Evolutionary conservation across 2,113 vertebrate genomes (phyloP), one percentile per base, ranked within the genome.

Genomic region (Zosterops japonicus): DNA sequence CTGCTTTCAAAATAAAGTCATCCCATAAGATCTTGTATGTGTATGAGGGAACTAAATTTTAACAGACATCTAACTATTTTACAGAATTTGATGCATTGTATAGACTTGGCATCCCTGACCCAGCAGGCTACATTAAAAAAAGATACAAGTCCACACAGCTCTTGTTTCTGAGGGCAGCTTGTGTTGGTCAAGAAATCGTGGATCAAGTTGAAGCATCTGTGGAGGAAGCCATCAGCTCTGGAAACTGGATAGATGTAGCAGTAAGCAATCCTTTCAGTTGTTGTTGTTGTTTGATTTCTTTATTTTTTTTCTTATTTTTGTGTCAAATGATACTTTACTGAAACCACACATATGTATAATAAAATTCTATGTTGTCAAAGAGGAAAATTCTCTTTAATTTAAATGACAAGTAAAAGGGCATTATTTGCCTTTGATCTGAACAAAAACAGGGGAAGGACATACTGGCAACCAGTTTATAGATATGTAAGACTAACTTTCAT

Each of bases 151-250:
- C 98, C 41, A 77, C 91, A 55, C 98, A 98, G 5, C 98, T 99
- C 68, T 96, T 99, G 69, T 99, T 99, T 97, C 97, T 99, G 72
- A 97, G 97, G 89, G 98, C 98, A 4, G 98, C 98, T 77, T 99
- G 99, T 91, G 98, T 99, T 95, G 98, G 98, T 47, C 98, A 98
- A 72, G 95, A 95, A 90, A 98, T 99, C 85, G 98, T 99, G 46
- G 99, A 99, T 98, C 99, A 99, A 74, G 98, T 99, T 80, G 99
- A 99, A 98, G 99, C 99, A 8, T 99, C 99, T 31, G 98, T 99
- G 82, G 99, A 99, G 74, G 99, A 99, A 95, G 99, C 99, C 9
- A 98, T 99, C 87, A 99, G 90, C 93, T 99, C 99, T 8, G 98
- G 98, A 89, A 98, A 95, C 4, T 99, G 99, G 99, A 97, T 98